Conservation (phyloP, 2,113 vertebrate species). For the Spilogale gracilis region DNA sequence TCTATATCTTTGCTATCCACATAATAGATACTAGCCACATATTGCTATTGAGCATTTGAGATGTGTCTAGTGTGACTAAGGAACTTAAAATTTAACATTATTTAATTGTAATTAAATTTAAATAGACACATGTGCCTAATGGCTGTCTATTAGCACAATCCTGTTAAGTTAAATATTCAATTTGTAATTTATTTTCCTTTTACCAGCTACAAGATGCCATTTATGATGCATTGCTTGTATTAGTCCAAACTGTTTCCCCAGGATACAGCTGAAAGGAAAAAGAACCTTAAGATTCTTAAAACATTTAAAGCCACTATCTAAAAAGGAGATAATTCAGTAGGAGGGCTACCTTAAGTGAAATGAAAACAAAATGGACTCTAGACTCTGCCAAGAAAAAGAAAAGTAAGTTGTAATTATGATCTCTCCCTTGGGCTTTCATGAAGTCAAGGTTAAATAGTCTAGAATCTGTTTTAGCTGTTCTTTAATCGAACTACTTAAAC, state of each 20-base stretch:
- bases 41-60: neutral
- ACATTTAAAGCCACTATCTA: neutral
- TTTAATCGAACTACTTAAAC: constrained; percentile 57
- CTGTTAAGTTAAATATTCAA: constrained; percentile 7
- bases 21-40: neutral
- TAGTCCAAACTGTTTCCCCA: neutral
- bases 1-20: neutral
- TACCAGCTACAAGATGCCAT: neutral
- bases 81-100: constrained; percentile 7
- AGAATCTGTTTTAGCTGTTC: constrained; percentile 45
- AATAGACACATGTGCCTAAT: neutral
- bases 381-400: constrained; percentile 50
- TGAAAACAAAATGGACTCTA: constrained; percentile 53
- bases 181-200: constrained; percentile 22
- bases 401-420: constrained; percentile 36
- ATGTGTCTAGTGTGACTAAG: neutral
- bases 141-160: neutral
- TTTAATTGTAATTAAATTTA: constrained; percentile 35
- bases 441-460: constrained; percentile 58
- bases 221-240: neutral
- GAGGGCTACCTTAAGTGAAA: neutral
- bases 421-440: neutral
- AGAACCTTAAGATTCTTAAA: constrained; percentile 30
- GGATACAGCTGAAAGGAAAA: neutral
- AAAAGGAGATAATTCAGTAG: constrained; percentile 39